Percentiles rank a stretch among this genome's conserved stretches.
Conservation (phyloP, 2,113 vertebrate genomes). For the Cryptomyrus ogoouensis region DNA sequence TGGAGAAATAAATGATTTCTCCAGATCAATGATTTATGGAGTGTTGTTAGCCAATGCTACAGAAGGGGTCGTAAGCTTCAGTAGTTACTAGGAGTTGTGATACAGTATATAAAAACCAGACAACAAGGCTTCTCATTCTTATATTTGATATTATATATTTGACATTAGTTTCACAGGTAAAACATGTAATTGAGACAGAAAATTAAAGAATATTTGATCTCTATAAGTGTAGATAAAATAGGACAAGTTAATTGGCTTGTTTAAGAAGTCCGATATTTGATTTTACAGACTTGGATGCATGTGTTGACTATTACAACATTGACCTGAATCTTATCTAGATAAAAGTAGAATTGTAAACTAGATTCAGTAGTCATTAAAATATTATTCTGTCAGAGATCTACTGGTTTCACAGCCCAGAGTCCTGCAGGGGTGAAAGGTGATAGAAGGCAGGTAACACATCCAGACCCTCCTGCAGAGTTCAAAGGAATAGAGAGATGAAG, state of each 20-base stretch:
- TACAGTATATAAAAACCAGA: background rate
- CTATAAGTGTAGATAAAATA: background rate
- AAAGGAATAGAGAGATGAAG: background rate
- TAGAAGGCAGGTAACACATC: background rate
- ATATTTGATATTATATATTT: background rate
- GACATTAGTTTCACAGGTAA: background rate
- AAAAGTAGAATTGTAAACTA: background rate
- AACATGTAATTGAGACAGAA: background rate
- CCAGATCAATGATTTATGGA: background rate
- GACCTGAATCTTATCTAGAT: background rate
- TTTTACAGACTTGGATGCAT: background rate
- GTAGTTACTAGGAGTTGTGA: too few relatives aligned
- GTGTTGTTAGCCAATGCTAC: background rate
- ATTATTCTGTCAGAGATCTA: background rate
- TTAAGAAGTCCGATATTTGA: background rate
- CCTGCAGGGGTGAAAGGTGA: background rate
- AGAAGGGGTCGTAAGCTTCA: background rate
- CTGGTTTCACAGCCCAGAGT: background rate
- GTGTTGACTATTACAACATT: background rate
- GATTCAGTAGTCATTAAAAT: background rate
- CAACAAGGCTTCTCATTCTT: background rate
- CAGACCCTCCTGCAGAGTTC: background rate
- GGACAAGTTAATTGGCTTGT: background rate
- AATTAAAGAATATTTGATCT: background rate
- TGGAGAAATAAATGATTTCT: background rate